A percentile compares a stretch with the other conserved stretches of the same genome.
These are phyloP conservation scores for Stegostoma tigrinum DNA, from an alignment of 2,113 vertebrate species.

Conservation along the genomic window DNA sequence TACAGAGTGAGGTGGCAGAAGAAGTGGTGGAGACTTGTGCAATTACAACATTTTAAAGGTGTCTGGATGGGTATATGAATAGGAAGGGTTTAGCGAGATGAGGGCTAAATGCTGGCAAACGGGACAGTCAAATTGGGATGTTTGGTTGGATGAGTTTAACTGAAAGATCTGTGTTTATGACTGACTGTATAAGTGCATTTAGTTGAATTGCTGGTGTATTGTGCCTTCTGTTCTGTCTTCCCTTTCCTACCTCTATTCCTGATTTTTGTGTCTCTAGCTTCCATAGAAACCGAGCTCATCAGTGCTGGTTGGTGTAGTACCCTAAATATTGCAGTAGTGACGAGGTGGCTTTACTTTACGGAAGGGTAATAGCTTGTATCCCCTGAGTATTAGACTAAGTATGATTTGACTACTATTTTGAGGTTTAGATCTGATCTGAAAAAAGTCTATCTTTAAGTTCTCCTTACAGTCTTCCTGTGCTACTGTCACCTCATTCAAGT, in stretches of 20 bases:
- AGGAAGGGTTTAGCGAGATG: too few species aligned
- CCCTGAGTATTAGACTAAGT: background rate
- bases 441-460: background rate
- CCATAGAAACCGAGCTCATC: background rate
- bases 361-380: background rate
- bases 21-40: too few species aligned
- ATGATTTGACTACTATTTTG: background rate
- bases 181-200: too few species aligned
- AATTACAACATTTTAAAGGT: too few species aligned
- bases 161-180: too few species aligned
- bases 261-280: background rate
- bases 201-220: background rate
- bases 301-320: background rate
- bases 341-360: background rate
- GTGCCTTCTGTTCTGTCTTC: background rate
- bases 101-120: too few species aligned
- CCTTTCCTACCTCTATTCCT: background rate
- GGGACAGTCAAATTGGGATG: too few species aligned
- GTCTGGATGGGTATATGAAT: too few species aligned
- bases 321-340: too few species aligned
- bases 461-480: background rate
- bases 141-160: too few species aligned
- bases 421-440: background rate
- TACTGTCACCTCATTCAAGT: background rate
- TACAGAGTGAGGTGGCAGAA: too few species aligned